Evolutionary conservation across 2,888 invertebrate genomes (phyloP), one percentile per base, ranked within the genome.

Genomic region (Drosophila birchii): DNA sequence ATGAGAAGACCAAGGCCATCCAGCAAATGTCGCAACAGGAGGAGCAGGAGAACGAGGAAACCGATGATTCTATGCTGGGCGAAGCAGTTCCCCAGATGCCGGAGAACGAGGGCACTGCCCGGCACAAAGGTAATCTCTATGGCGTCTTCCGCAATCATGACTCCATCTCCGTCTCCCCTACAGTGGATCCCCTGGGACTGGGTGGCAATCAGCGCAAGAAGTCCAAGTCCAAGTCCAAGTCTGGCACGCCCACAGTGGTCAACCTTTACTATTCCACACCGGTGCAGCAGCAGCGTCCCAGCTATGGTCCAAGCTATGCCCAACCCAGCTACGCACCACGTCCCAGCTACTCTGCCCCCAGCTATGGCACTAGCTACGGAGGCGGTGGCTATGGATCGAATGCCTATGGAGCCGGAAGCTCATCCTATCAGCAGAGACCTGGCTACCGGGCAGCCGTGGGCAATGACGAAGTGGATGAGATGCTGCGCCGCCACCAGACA

Each of bases 121-220:
- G 91, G 3, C 76, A 81, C 62, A 91, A 90, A 91, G 92, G 91
- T 91, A 92, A 92, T 82, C 88, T 91, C 59, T 91, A 80, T 83
- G 91, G 90, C 32, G 86, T 91, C 63, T 83, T 88, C 51, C 86
- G 75, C 59, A 81, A 66, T 61, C 58, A 67, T 62, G 76, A 75
- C n/a, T 55, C 74, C 58, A 20, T 26, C 26, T 57, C 14, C 36
- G 36, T 68, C 34, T 66, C 29, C 34, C 36, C 63, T n/a, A 55
- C 81, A 61, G 78, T 82, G 29, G 85, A 79, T 58, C 0, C 72
- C 0, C 53, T 87, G 18, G 83, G 80, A 2, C 20, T 83, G 20
- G 89, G 88, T 14, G 80, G 76, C 8, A 59, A 80, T 54, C 57
- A 74, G 47, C 88, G 67, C 57, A 82, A 81, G 62, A 79, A 79